Percentiles rank a stretch among this genome's conserved stretches.
Evolutionary conservation across 2,888 invertebrate species (phyloP).

Genomic region (Pandemis corylana): DNA sequence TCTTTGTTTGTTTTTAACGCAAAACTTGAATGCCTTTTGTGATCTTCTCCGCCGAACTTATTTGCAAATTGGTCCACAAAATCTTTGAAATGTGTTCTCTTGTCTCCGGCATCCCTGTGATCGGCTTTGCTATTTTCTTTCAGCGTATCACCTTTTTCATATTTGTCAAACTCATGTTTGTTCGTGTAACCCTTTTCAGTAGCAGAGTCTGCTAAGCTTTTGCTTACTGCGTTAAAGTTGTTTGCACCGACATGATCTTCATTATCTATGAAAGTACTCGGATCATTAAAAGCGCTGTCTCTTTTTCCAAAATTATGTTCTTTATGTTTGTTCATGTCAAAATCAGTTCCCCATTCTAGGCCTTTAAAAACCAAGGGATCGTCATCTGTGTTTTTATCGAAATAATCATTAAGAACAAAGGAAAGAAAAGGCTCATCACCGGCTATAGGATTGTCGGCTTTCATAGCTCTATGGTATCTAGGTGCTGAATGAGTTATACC

Average conservation of each 20-base stretch:
- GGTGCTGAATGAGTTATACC: constrained; percentile 40
- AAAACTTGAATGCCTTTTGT: constrained; percentile 60
- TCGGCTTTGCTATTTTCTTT: constrained; percentile 52
- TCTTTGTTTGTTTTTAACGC: constrained; percentile 59
- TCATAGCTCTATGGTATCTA: constrained; percentile 45
- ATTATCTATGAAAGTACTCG: constrained; percentile 32
- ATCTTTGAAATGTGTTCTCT: constrained; percentile 63
- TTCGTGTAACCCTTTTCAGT: constrained; percentile 52
- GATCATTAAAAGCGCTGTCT: constrained; percentile 51
- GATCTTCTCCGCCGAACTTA: constrained; percentile 67
- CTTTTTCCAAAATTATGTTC: constrained; percentile 49
- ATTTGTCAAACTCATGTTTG: constrained; percentile 53
- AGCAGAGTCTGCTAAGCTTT: constrained; percentile 45
- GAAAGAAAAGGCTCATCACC: constrained; percentile 71
- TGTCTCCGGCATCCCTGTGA: constrained; percentile 53
- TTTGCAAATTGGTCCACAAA: constrained; percentile 69
- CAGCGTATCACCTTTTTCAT: constrained; percentile 52
- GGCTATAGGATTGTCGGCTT: constrained; percentile 63
- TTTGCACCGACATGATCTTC: background rate
- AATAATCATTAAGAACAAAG: constrained; percentile 70
- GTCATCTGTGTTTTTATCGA: constrained; percentile 61
- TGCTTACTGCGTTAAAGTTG: constrained; percentile 29
- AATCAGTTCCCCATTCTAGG: constrained; percentile 64
- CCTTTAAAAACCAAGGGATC: constrained; percentile 68
- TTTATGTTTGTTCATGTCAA: constrained; percentile 52